These are phyloP conservation scores for Pachymerium ferrugineum DNA, from an alignment of 2,888 invertebrate genomes.

Conservation along the genomic window DNA sequence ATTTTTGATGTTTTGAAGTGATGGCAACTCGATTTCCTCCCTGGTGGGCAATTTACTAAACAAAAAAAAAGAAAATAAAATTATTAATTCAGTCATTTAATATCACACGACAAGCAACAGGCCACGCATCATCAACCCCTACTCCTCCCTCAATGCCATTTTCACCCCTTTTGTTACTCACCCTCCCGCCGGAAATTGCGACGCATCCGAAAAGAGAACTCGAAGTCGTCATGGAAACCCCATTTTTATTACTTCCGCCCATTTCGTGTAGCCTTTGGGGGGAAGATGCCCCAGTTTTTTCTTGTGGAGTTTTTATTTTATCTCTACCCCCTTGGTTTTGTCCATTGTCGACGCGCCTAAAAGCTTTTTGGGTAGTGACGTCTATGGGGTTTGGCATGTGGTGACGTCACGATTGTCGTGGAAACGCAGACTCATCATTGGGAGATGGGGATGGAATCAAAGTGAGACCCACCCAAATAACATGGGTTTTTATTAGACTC, in stretches of 20 bases:
- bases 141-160: neutral
- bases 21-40: constrained; percentile 60
- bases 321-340: neutral
- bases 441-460: neutral
- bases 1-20: constrained; percentile 41
- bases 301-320: no score
- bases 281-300: neutral
- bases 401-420: neutral
- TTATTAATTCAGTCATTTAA: neutral
- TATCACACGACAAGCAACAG: neutral
- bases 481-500: neutral
- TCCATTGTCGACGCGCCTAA: constrained; percentile 9
- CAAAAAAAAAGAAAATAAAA: constrained; percentile 16
- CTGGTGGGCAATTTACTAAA: constrained; percentile 57
- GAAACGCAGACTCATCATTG: constrained; percentile 6
- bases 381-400: neutral
- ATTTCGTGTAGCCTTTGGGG: neutral
- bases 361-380: neutral
- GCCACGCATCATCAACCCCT: neutral
- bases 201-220: neutral
- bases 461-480: constrained; percentile 2
- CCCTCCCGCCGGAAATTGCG: neutral
- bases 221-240: neutral
- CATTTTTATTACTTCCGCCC: constrained; percentile 7
- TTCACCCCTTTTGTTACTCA: neutral